Conservation (phyloP, 1,140 invertebrate genomes). For the Colletes latitarsis region DNA sequence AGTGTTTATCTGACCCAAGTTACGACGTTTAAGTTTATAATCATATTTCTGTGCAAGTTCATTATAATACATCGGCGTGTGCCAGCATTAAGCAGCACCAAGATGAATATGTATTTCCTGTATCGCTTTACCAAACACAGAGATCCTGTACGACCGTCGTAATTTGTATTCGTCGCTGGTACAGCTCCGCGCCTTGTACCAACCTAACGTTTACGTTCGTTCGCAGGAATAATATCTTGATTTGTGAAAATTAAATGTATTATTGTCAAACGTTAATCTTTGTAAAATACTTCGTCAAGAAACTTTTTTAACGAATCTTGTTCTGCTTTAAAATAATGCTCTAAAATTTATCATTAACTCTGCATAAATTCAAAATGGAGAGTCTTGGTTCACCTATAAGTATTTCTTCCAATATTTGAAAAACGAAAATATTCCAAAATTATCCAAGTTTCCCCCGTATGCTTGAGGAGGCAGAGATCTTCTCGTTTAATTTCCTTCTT, state of each 20-base stretch:
- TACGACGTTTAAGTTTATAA: not conserved
- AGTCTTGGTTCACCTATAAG: too few species aligned
- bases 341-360: too few species aligned
- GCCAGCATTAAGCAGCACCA: slow-evolving; percentile 10
- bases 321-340: not conserved
- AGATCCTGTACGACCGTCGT: slow-evolving; percentile 12
- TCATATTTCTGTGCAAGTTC: not conserved
- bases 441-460: not conserved
- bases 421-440: too few species aligned
- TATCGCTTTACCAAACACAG: too few species aligned
- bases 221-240: slow-evolving; percentile 44
- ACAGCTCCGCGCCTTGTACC: slow-evolving; percentile 14
- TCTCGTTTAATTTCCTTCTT: not conserved
- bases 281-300: too few species aligned
- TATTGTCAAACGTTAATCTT: too few species aligned
- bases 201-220: slow-evolving; percentile 9
- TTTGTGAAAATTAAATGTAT: slow-evolving; percentile 35
- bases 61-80: slow-evolving; percentile 26
- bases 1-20: not conserved
- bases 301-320: not conserved
- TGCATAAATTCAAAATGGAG: too few species aligned
- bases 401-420: too few species aligned
- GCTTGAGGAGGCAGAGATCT: not conserved
- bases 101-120: slow-evolving; percentile 49
- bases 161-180: slow-evolving; percentile 60